phyloP scores from a whole-genome alignment of 2,797 vertebrate species.

The Avahi laniger region DNA sequence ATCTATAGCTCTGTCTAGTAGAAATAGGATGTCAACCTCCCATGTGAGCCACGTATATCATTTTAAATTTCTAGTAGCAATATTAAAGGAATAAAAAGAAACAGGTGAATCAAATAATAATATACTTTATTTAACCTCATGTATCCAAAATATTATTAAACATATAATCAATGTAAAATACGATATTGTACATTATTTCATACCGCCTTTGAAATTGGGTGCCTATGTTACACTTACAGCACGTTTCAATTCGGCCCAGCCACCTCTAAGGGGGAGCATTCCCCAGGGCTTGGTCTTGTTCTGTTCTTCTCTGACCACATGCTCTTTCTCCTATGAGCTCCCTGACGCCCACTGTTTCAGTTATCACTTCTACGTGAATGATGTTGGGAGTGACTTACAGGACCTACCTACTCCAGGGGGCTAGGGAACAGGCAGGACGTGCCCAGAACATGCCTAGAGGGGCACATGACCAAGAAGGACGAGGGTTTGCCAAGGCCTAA shows the following conservation, averaged over 20 bases:
- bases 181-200: not conserved
- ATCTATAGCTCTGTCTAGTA: not conserved
- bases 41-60: not conserved
- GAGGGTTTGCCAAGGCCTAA: not conserved
- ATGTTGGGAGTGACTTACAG: not conserved
- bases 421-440: not conserved
- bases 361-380: not conserved
- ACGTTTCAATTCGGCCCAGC: not conserved
- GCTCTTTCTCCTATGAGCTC: not conserved
- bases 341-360: not conserved
- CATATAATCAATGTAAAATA: not conserved
- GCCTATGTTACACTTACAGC: not conserved
- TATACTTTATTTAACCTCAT: not conserved
- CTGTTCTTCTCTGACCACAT: not conserved
- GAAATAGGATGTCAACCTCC: not conserved
- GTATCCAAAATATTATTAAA: not conserved
- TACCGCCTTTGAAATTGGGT: not conserved
- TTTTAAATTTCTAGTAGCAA: not conserved
- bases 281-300: not conserved
- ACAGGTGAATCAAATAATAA: not conserved
- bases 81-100: slow-evolving; percentile 5
- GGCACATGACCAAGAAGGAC: not conserved
- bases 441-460: not conserved
- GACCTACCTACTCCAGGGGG: not conserved
- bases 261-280: not conserved